Percentiles rank a stretch among this genome's conserved stretches.
These are phyloP conservation scores for Lasioglossum oenotherae DNA, from an alignment of 2,888 invertebrate species.

Conservation along the genomic window DNA sequence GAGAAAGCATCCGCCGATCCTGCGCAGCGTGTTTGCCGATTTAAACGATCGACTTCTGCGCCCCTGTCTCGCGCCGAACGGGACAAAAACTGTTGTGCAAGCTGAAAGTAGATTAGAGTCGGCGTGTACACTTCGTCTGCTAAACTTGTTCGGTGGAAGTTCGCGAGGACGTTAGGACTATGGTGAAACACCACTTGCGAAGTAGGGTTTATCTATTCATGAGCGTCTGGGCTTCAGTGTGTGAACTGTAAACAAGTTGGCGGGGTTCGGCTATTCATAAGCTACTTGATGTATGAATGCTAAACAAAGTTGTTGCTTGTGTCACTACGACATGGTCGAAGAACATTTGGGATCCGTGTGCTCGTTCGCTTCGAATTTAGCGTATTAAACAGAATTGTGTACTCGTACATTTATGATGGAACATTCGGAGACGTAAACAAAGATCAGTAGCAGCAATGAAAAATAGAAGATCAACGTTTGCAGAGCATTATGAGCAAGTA, in stretches of 20 bases:
- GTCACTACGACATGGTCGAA: neutral
- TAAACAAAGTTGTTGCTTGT: neutral
- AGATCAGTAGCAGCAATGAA: neutral
- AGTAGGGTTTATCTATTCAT: neutral
- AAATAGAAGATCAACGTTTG: neutral
- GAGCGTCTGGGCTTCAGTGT: neutral
- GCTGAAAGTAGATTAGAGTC: slow-evolving; percentile 6
- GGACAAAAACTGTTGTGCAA: neutral
- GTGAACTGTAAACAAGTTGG: neutral
- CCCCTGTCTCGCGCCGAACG: neutral
- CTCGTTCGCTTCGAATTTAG: neutral
- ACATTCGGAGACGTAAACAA: neutral
- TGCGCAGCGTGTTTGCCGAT: neutral
- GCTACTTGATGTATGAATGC: neutral
- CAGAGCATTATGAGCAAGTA: too few species aligned
- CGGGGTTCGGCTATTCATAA: neutral
- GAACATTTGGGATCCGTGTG: neutral
- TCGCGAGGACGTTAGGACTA: neutral
- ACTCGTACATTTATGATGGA: too few species aligned
- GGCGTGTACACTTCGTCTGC: neutral
- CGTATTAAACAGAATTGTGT: neutral
- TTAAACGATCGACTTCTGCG: neutral
- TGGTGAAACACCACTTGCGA: neutral
- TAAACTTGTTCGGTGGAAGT: neutral
- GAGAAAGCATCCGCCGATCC: neutral